Evolutionary conservation across 2,888 invertebrate genomes (phyloP), one percentile per base, ranked within the genome.

Genomic region (Herminia tarsipennalis): DNA sequence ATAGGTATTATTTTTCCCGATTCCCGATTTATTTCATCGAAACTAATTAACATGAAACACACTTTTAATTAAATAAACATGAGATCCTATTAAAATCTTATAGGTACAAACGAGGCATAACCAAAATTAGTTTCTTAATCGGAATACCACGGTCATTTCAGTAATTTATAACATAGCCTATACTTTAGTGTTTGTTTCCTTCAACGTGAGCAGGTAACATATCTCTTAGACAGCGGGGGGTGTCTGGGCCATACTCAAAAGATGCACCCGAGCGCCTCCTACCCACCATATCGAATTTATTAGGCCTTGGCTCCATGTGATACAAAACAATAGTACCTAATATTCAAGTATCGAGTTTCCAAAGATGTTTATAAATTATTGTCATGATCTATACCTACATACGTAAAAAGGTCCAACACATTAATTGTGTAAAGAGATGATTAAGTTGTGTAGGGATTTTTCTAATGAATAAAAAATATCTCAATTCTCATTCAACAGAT

Each of bases 41-140:
- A 37, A 32, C 35, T 16, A 35, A 17, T 48, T 37, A 38, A 44
- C 51, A 36, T 39, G 18, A 43, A 57, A 44, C n/a, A 46, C 66
- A 47, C 35, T 40, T 53, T 48, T 49, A 63, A 59, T 65, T 59
- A 52, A 65, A 65, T 65, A 65, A 66, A 63, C 52, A 50, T 53
- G 24, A 42, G 46, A 49, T 46, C 46, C 44, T 58, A 48, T 60
- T 68, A 73, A 71, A 75, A 68, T 70, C 56, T 57, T 65, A 64
- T 66, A 59, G 53, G 46, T 65, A 65, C 68, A 66, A 66, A 70
- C 61, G 70, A 65, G 71, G 57, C 72, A 66, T 65, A 63, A 73
- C 69, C 71, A 60, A 81, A 86, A 87, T 87, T 81, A 79, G 81
- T 79, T 84, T 86, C 86, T 81, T 85, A 84, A 86, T 86, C 83